Evolutionary conservation across 2,888 invertebrate species (phyloP).

Genomic region (Hemicrepidius hirtus): DNA sequence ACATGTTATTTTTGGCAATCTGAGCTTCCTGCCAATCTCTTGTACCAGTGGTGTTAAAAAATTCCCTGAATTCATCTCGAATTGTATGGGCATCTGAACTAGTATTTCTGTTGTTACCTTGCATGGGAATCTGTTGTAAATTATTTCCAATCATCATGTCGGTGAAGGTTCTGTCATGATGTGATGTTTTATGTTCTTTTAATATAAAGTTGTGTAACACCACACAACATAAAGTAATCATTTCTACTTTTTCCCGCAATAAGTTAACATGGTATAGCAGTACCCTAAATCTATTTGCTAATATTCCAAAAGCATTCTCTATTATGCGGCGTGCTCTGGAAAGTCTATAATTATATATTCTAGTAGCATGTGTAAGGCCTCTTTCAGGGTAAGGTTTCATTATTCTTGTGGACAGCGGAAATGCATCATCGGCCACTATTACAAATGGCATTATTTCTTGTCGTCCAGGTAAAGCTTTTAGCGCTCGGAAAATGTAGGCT

Average conservation of each 20-base stretch:
- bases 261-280: conserved; percentile 45
- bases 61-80: background rate
- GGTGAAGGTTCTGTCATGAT: background rate
- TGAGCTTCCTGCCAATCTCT: conserved; percentile 5
- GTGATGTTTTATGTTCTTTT: background rate
- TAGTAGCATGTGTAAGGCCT: conserved; percentile 57
- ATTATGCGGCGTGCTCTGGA: conserved; percentile 47
- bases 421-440: conserved; percentile 60
- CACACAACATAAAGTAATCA: conserved; percentile 45
- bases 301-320: conserved; percentile 53
- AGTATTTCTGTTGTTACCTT: background rate
- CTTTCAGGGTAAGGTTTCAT: conserved; percentile 60
- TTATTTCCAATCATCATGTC: conserved; percentile 2
- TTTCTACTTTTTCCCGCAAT: conserved; percentile 43
- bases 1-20: background rate
- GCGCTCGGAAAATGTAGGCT: conserved; percentile 46
- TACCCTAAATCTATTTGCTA: conserved; percentile 50
- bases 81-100: background rate
- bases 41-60: background rate
- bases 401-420: no score
- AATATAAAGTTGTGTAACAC: conserved; percentile 52
- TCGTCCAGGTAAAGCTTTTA: conserved; percentile 53
- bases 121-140: background rate
- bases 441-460: conserved; percentile 31
- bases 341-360: conserved; percentile 62